These are phyloP conservation scores for Enteromius fasciolatus DNA, from an alignment of 2,797 vertebrate species.

Conservation along the genomic window DNA sequence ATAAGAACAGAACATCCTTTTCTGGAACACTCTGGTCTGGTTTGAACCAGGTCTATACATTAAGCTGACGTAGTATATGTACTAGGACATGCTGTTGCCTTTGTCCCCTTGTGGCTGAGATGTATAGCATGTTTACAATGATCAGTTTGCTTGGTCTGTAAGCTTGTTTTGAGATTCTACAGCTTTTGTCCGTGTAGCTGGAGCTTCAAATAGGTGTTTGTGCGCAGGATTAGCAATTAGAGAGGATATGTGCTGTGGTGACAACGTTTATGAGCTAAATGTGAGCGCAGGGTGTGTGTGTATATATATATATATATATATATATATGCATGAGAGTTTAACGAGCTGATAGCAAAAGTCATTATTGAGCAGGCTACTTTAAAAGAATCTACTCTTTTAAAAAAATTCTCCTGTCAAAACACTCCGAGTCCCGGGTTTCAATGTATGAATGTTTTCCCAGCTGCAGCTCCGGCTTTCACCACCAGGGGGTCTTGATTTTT, in stretches of 20 bases:
- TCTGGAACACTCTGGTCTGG: constrained; percentile 1
- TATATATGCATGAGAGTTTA: not conserved
- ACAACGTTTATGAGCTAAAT: constrained; percentile 67
- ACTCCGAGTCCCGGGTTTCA: not conserved
- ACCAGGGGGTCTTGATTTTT: constrained; percentile 57
- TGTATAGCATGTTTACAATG: constrained; percentile 45
- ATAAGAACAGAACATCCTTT: constrained; percentile 50
- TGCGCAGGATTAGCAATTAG: constrained; percentile 73
- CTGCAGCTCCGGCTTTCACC: constrained; percentile 60
- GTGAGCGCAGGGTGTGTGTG: too few species aligned
- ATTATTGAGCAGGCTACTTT: not conserved
- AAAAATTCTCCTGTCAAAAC: not conserved
- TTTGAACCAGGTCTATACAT: constrained; percentile 34
- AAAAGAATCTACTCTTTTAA: not conserved
- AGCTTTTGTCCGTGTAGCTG: constrained; percentile 58
- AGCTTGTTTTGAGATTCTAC: constrained; percentile 23
- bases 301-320: too few species aligned
- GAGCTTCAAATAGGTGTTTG: constrained; percentile 61
- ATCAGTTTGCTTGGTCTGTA: constrained; percentile 54
- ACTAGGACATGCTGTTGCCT: not conserved
- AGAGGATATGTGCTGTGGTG: constrained; percentile 59
- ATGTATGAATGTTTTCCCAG: constrained; percentile 57
- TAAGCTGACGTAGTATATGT: not conserved
- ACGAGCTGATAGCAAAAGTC: not conserved
- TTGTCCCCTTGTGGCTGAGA: constrained; percentile 41